Evolutionary conservation across 1,140 invertebrate species (phyloP), one percentile per base, ranked within the genome.

Genomic region (Drosophila sulfurigaster): DNA sequence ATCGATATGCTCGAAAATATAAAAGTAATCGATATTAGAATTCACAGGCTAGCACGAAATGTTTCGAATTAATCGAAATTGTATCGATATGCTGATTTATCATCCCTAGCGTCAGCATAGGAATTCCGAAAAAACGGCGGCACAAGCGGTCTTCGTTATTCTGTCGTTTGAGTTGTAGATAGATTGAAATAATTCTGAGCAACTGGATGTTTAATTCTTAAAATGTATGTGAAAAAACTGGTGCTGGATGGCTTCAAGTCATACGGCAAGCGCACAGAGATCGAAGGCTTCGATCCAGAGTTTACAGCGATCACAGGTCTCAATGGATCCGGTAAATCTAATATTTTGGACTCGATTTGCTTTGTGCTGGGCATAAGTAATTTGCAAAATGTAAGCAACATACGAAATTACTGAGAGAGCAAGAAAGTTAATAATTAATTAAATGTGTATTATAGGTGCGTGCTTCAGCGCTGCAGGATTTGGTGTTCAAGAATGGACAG

Each of bases 311-410:
- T 99, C 52, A 99, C 99, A 45, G 99, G 99, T 8, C 93, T 99
- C 5, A 99, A 99, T 94, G 99, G 99, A 3, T 98, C 97, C 73
- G 99, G 99, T n/a, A 99, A 99, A 94, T 99, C 98, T 0, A 99
- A 99, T 91, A 98, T 99, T 92, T 94, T 99, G 48, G 99, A 99
- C 94, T 96, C 97, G 8, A 99, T 99, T 93, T 99, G 99, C 93
- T 99, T 99, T 93, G 96, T 99, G 10, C 93, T 99, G 2, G 99
- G 99, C 49, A 99, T 99, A 38, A 96, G 96, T n/a, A 99, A 99
- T 94, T 94, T 99, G 56, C 94, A 94, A 16, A 97, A 98, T 93
- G 98, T 98, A 95, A 95, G 93, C 62, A 43, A 13, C 41, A 41
- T 11, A 41, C 3, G 16, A 35, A n/a, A 25, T 30, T 15, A 20